A percentile compares a stretch with the other conserved stretches of the same genome.
phyloP scores from a whole-genome alignment of 2,888 invertebrate genomes.

The Lepetodrilus schrolli region DNA sequence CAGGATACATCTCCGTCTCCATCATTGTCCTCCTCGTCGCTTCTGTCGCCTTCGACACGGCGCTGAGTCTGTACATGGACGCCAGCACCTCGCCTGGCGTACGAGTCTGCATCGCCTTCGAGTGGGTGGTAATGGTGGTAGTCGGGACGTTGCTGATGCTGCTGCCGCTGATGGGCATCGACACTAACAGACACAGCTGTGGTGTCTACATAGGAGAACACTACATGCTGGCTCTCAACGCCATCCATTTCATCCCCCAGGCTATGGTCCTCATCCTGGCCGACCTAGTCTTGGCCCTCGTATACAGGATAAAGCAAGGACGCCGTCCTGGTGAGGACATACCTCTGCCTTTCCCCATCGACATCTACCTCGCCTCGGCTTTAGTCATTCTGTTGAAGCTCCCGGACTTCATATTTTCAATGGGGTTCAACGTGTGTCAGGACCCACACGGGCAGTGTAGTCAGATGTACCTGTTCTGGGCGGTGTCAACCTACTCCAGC shows the following conservation, averaged over 20 bases:
- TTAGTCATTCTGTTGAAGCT: background rate
- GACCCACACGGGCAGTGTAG: background rate
- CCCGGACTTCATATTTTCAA: conserved; percentile 10
- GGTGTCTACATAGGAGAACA: background rate
- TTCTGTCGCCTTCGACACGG: conserved; percentile 3
- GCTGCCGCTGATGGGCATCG: conserved; percentile 1
- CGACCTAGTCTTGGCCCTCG: background rate
- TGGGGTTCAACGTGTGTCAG: background rate
- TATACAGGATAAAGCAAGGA: background rate
- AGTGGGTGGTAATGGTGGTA: background rate
- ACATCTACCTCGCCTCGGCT: background rate
- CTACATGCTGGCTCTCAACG: conserved; percentile 9
- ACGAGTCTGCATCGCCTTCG: background rate
- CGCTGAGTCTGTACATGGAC: background rate
- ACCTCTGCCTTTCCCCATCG: background rate
- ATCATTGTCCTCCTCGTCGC: conserved; percentile 1
- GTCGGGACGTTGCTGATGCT: background rate
- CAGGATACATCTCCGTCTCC: background rate
- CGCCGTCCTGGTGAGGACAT: background rate
- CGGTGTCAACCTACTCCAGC: background rate
- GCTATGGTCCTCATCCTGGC: background rate
- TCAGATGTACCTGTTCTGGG: conserved; percentile 2
- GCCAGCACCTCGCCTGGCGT: background rate
- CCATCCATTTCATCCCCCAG: conserved; percentile 9
- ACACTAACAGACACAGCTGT: background rate